Percentiles rank a stretch among this genome's conserved stretches.
These are phyloP conservation scores for Sinocyclocheilus anshuiensis DNA, from an alignment of 2,113 vertebrate genomes.

Conservation along the genomic window DNA sequence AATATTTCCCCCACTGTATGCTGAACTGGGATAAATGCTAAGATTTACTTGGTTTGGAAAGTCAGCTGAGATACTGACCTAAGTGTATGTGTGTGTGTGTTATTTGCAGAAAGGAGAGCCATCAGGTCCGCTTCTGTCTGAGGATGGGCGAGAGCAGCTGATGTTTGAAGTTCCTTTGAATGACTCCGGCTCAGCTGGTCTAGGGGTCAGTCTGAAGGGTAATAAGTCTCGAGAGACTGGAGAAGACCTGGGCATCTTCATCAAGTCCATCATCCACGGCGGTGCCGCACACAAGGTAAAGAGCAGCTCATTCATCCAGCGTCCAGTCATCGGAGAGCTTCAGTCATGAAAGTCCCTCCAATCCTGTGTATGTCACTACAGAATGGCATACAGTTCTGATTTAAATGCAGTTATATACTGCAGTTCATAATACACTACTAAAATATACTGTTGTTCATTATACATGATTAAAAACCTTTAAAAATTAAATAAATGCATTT, in stretches of 20 bases:
- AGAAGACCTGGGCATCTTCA: conserved; percentile 79
- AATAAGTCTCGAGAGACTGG: conserved; percentile 84
- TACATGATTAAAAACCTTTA: background rate
- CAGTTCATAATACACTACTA: background rate
- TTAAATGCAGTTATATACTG: background rate
- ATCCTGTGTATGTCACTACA: background rate
- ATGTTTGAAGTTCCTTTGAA: too few species aligned
- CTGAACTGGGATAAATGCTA: background rate
- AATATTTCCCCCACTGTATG: background rate
- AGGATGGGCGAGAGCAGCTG: too few species aligned
- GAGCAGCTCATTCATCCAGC: too few species aligned
- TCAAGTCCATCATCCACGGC: conserved; percentile 82
- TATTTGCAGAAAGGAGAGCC: conserved; percentile 68
- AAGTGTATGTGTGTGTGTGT: conserved; percentile 30
- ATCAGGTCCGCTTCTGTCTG: too few species aligned
- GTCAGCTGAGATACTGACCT: conserved; percentile 16
- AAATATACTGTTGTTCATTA: too few species aligned
- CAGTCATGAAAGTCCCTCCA: background rate
- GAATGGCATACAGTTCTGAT: background rate
- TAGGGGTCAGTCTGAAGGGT: too few species aligned
- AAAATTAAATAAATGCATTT: background rate
- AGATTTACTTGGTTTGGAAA: background rate
- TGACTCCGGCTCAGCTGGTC: too few species aligned
- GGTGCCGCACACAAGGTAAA: conserved; percentile 94
- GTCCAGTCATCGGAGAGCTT: background rate